A percentile compares a stretch with the other conserved stretches of the same genome.
phyloP scores from a whole-genome alignment of 2,888 invertebrate genomes.

The Polymixis lichenea region DNA sequence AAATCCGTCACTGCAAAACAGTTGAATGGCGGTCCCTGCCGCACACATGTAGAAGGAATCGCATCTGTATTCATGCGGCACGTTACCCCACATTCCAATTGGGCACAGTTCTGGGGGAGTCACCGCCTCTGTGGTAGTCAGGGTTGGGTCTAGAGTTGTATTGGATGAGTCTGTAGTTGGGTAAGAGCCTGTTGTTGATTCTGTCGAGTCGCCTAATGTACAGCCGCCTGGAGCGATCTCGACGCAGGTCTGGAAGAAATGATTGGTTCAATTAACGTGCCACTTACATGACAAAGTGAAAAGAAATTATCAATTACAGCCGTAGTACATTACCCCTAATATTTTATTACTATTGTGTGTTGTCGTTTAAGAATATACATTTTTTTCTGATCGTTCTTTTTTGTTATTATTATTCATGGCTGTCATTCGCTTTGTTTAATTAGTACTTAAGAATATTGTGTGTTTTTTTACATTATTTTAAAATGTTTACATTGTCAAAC shows the following conservation, averaged over 20 bases:
- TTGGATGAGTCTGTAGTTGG: conserved; percentile 11
- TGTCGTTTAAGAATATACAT: no score
- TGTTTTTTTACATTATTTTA: no score
- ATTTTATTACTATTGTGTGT: no score
- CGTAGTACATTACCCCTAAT: no score
- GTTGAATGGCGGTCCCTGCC: conserved; percentile 67
- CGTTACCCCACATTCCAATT: conserved; percentile 68
- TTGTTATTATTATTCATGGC: no score
- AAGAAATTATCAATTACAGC: no score
- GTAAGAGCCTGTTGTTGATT: neutral
- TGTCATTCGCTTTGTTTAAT: no score
- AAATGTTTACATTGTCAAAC: no score
- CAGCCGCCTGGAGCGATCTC: conserved; percentile 47
- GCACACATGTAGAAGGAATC: conserved; percentile 76
- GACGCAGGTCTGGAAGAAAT: conserved; percentile 43
- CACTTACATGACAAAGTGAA: no score
- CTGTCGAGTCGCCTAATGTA: conserved; percentile 35
- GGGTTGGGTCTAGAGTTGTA: conserved; percentile 3
- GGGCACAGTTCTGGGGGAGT: conserved; percentile 64
- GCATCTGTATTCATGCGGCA: conserved; percentile 73
- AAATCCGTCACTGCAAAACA: conserved; percentile 70
- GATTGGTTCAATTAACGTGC: neutral
- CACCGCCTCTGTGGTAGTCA: conserved; percentile 24
- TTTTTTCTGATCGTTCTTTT: no score
- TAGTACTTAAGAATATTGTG: no score